These are phyloP conservation scores for Ichneumoninae sp. DNA, from an alignment of 2,888 invertebrate genomes.

Conservation along the genomic window DNA sequence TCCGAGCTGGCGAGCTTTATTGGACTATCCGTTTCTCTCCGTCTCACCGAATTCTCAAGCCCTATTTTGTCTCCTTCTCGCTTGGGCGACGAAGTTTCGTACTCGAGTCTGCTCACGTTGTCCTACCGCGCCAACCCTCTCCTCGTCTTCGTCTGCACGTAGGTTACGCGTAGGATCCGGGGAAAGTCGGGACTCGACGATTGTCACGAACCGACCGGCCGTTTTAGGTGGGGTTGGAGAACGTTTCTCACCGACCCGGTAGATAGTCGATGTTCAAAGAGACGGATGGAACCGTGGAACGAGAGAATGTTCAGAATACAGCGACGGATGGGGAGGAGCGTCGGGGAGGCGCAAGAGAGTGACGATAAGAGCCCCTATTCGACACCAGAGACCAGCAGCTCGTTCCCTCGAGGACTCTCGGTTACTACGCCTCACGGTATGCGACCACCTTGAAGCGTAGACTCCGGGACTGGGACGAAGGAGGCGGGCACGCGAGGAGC, in stretches of 20 bases:
- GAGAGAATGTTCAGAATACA: slow-evolving; percentile 26
- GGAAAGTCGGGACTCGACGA: slow-evolving; percentile 34
- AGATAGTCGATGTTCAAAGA: slow-evolving; percentile 56
- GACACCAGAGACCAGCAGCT: slow-evolving; percentile 51
- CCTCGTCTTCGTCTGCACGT: slow-evolving; percentile 27
- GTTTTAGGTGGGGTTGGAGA: not conserved
- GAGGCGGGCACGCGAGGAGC: slow-evolving; percentile 8
- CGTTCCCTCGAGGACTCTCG: slow-evolving; percentile 55
- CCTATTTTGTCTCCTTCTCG: slow-evolving; percentile 27
- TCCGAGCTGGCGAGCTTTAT: slow-evolving; percentile 24
- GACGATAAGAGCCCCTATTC: slow-evolving; percentile 61
- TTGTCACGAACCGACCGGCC: slow-evolving; percentile 41
- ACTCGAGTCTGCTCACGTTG: slow-evolving; percentile 46
- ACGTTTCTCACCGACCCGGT: slow-evolving; percentile 13
- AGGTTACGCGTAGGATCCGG: slow-evolving; percentile 23
- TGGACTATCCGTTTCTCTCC: slow-evolving; percentile 31
- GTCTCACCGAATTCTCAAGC: slow-evolving; percentile 18
- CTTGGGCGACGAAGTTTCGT: slow-evolving; percentile 45
- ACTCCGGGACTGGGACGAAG: slow-evolving; percentile 12
- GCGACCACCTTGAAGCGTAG: slow-evolving; percentile 39
- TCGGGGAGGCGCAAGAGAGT: slow-evolving; percentile 36
- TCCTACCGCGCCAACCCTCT: slow-evolving; percentile 4
- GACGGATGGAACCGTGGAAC: slow-evolving; percentile 35
- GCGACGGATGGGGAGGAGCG: slow-evolving; percentile 31
- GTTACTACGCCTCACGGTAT: slow-evolving; percentile 20